Evolutionary conservation across 2,888 invertebrate species (phyloP), one percentile per base, ranked within the genome.

Genomic region (Scaptomyza parva): DNA sequence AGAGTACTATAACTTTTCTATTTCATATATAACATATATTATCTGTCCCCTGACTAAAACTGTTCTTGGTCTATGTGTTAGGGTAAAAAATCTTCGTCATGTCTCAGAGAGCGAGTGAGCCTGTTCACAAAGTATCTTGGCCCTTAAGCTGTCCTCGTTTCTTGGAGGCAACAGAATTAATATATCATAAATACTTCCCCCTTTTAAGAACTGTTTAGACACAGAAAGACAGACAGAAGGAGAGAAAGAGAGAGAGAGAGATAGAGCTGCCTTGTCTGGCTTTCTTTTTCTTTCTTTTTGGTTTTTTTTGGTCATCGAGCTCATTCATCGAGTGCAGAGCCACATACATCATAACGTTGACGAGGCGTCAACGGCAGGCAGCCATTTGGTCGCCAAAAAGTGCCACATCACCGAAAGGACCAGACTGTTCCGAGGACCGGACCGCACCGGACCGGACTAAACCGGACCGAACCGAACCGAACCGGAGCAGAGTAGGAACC

Each of bases 311-410:
- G 22, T 33, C 26, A 40, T 55, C 41, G 28, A 28, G 44, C 48
- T 33, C 40, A 50, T 64, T 54, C 58, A 64, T 66, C 53, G 59
- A 60, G 52, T 50, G 58, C 48, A 54, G 52, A 52, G 50, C 11
- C 51, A 57, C 68, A 78, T 85, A 82, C 82, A 85, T 79, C 86
- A 85, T 78, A 78, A 68, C 60, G 65, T 64, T 77, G 85, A 84
- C 78, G 70, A 77, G 78, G 70, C 85, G 82, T 85, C 82, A 79
- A 68, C 65, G 78, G 58, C 85, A 85, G 65, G 45, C 69, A 57
- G 62, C 63, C 78, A 55, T 51, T 53, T 53, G 55, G 80, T 72
- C 73, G 77, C 78, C 83, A 35, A 28, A 58, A 37, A 44, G 33
- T 48, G 39, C 33, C 28, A 43, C 37, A 39, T 30, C 47, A 47